Base-by-base conservation (phyloP, 2,797 vertebrate species). In the Acipenser transmontanus region DNA sequence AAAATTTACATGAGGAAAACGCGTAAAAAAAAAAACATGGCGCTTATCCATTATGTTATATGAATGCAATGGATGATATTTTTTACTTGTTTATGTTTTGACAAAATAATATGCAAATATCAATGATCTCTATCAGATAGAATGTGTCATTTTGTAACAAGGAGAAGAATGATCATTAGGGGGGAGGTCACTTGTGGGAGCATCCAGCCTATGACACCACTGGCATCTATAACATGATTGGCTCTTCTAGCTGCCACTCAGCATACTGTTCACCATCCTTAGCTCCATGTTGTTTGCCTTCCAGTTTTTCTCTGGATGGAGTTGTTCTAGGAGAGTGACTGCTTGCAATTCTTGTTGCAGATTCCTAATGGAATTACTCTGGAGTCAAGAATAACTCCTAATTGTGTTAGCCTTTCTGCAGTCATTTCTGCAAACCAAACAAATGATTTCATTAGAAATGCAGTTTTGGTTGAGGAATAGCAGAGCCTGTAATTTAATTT, bases 391-490 rank as follows among this genome's bases (percentile, higher is more conserved):
- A 70, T 76, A 74, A 67, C 72, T 59, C 14, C 76, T 82, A 86
- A 86, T 85, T 76, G 72, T 3, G 60, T 88, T 87, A 81, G 75
- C 74, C 75, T 65, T 71, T 81, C 76, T 67, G 65, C 76, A 78
- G 76, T 77, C 73, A 73, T 69, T 66, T 79, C 69, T 73, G 67
- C 70, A 76, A 87, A 85, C 75, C 69, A 70, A 82, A 88, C 77
- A 81, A 69, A 77, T 72, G 68, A 80, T 83, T 84, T 75, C 49
- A 65, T 73, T 71, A 54, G 57, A 63, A 7, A 7, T 57, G 54
- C 54, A 57, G 54, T 57, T 57, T 57, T 11, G 6, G 12, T n/a
- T 13, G 12, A 57, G 2, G 14, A 57, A n/a, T 7, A 2, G 2
- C 64, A 66, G 47, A 11, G 64, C 67, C 63, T 75, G 71, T 73